Base-by-base conservation (phyloP, 1,140 invertebrate genomes). In the Popillia japonica region DNA sequence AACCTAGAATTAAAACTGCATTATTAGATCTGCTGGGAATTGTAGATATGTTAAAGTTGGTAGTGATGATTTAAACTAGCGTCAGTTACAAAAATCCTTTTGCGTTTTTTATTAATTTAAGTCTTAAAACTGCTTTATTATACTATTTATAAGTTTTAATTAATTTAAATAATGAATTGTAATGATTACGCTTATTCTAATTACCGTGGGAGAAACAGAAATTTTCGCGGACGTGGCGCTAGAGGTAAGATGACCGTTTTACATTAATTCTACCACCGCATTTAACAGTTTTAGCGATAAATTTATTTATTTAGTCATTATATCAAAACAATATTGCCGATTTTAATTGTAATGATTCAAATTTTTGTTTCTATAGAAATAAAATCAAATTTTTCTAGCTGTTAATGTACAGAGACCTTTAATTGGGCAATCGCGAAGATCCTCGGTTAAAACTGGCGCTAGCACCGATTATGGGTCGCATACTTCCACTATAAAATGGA, bases 351-450 rank as follows among this genome's bases (percentile, higher is more conserved):
- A 34, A 34, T 2, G 27, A 34, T 34, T 34, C 27, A 34, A 34
- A 34, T 2, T 34, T 34, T 34, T 34, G 27, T 34, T 34, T 34
- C 27, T 34, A 34, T 34, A 34, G 27, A 34, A 34, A 34, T 34
- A 34, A n/a, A 34, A 34, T 34, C 0, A 3, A 20, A 4, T 17
- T 17, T 55, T 68, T 68, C 9, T 40, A 78, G 77, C 41, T 8
- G 42, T 78, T n/a, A 44, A 72, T n/a, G 68, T 78, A 14, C 77
- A 78, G 73, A 78, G 68, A n/a, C 61, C 68, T 14, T 14, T 78
- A 55, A 44, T 73, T 20, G 42, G 22, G 0, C 64, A n/a, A 48
- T 42, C 27, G 1, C 20, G 40, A 40, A 41, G 34, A 48, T 20
- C 64, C 6, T 22, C 68, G 2, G 34, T 40, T 20, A 77, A 22